These are phyloP conservation scores for Mythimna impura DNA, from an alignment of 2,888 invertebrate species.

Conservation along the genomic window DNA sequence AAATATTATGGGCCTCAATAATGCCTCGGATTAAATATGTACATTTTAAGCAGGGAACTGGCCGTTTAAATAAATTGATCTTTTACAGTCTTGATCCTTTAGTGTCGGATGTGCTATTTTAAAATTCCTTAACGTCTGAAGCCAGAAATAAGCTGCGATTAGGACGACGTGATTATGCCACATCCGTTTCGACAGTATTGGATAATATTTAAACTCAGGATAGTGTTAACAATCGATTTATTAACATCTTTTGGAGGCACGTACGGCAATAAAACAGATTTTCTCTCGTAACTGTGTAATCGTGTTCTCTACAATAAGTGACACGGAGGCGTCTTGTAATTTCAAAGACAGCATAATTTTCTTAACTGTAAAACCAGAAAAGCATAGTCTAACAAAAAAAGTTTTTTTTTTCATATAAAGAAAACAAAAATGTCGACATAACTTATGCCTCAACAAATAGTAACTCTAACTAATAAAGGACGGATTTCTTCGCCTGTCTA, in stretches of 20 bases:
- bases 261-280: conserved; percentile 35
- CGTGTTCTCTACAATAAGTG: conserved; percentile 25
- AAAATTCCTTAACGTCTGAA: conserved; percentile 44
- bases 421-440: conserved; percentile 3
- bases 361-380: not conserved
- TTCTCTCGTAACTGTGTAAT: conserved; percentile 17
- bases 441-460: conserved; percentile 11
- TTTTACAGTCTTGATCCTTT: conserved; percentile 48
- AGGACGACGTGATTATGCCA: conserved; percentile 20
- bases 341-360: conserved; percentile 7
- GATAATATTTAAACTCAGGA: conserved; percentile 2
- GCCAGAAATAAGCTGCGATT: conserved; percentile 29
- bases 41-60: conserved; percentile 68
- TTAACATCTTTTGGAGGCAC: conserved; percentile 15
- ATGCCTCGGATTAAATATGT: conserved; percentile 66
- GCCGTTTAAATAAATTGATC: conserved; percentile 64
- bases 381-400: too few relatives aligned
- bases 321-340: conserved; percentile 5
- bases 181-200: conserved; percentile 20
- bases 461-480: conserved; percentile 47
- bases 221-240: conserved; percentile 8
- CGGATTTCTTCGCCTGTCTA: conserved; percentile 62
- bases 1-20: conserved; percentile 62
- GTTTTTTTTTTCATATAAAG: not conserved
- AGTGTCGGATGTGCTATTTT: conserved; percentile 48